Percentiles rank a stretch among this genome's conserved stretches.
Conservation (phyloP, 2,113 vertebrate species). For the Regulus satrapa region DNA sequence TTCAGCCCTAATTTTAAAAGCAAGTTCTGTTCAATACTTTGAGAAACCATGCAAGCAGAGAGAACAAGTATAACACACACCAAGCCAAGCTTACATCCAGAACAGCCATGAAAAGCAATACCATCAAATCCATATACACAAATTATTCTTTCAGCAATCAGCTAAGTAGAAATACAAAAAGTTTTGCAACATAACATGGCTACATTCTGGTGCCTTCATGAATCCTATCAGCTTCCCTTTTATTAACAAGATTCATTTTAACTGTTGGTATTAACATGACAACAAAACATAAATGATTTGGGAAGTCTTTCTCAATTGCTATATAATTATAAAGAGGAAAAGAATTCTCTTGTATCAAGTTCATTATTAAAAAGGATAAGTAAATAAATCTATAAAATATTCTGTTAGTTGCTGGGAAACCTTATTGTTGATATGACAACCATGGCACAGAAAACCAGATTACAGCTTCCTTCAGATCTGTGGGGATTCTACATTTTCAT, state of each 20-base stretch:
- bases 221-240: constrained; percentile 52
- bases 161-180: constrained; percentile 6
- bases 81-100: not conserved
- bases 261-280: constrained; percentile 53
- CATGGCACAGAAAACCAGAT: constrained; percentile 62
- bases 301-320: constrained; percentile 62
- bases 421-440: constrained; percentile 80
- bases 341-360: constrained; percentile 41
- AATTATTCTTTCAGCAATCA: not conserved
- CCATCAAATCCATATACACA: not conserved
- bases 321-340: constrained; percentile 20
- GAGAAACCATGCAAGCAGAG: not conserved
- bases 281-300: constrained; percentile 49
- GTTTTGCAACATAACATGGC: not conserved
- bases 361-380: constrained; percentile 61
- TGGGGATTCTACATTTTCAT: constrained; percentile 24
- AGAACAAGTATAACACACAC: not conserved
- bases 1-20: not conserved
- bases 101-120: not conserved
- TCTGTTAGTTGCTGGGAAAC: constrained; percentile 74
- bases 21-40: not conserved
- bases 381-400: constrained; percentile 72
- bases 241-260: constrained; percentile 49
- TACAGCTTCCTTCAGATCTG: constrained; percentile 43
- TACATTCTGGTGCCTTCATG: constrained; percentile 24